Percentiles rank a stretch among this genome's conserved stretches.
Evolutionary conservation across 1,140 invertebrate species (phyloP).

Genomic region (Ceratina calcarata): DNA sequence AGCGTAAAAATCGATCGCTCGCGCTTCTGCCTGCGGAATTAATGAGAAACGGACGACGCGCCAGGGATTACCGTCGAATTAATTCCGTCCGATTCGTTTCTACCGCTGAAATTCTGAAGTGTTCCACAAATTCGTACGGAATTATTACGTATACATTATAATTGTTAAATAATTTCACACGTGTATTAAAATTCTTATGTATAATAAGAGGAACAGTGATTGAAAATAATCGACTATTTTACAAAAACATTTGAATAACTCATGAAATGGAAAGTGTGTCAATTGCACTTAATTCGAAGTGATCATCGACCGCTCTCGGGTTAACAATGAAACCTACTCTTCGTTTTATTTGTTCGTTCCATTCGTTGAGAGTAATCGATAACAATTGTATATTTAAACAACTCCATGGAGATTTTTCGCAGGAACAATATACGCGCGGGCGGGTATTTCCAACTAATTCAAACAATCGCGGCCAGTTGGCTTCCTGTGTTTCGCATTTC

Average conservation of each 20-base stretch:
- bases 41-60: conserved; percentile 10
- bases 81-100: background rate
- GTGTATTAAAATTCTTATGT: too few relatives aligned
- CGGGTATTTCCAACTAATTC: background rate
- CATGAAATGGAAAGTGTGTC: too few relatives aligned
- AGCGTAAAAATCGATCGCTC: background rate
- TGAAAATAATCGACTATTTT: too few relatives aligned
- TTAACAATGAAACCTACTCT: background rate
- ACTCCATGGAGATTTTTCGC: background rate
- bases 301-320: background rate
- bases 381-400: background rate
- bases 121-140: too few relatives aligned
- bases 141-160: too few relatives aligned
- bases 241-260: too few relatives aligned
- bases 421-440: background rate
- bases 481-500: background rate
- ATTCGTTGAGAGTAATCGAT: background rate
- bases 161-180: too few relatives aligned
- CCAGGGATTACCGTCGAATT: background rate
- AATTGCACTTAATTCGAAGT: background rate
- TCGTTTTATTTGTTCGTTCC: background rate
- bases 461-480: background rate
- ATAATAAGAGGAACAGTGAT: too few relatives aligned
- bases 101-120: background rate
- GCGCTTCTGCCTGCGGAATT: background rate